Percentiles rank a stretch among this genome's conserved stretches.
Conservation (phyloP, 2,113 vertebrate species). For the Crotophaga sulcirostris region DNA sequence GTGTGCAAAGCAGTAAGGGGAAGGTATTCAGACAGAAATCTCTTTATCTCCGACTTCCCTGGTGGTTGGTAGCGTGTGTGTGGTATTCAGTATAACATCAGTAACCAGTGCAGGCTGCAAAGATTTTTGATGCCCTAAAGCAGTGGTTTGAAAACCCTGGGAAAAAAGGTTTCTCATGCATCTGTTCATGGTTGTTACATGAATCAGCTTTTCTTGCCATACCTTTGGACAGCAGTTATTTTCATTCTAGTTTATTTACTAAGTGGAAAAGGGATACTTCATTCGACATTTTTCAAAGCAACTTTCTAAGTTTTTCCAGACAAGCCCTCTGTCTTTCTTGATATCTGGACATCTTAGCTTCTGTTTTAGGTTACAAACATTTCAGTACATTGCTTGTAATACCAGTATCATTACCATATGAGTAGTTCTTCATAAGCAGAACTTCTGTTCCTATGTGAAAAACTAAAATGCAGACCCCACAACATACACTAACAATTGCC, state of each 20-base stretch:
- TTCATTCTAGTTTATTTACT: neutral
- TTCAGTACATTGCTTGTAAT: neutral
- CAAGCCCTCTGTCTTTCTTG: neutral
- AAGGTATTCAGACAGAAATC: slow-evolving; percentile 12
- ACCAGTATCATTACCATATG: neutral
- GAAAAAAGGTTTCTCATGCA: neutral
- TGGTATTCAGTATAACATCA: slow-evolving; percentile 26
- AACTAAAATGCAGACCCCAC: neutral
- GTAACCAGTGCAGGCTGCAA: neutral
- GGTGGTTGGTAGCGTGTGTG: slow-evolving; percentile 31
- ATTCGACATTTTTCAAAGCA: neutral
- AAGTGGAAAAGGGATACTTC: neutral
- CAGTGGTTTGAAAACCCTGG: neutral
- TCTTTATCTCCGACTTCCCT: neutral
- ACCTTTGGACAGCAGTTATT: slow-evolving; percentile 5
- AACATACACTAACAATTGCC: neutral
- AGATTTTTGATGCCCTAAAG: slow-evolving; percentile 3
- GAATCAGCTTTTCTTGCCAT: neutral
- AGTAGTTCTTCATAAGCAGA: neutral
- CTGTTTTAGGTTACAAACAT: neutral
- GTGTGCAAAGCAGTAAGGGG: neutral
- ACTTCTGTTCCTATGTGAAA: neutral
- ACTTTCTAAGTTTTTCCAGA: neutral
- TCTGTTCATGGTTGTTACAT: neutral
- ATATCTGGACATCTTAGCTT: neutral